Percentiles rank a stretch among this genome's conserved stretches.
phyloP scores from a whole-genome alignment of 2,113 vertebrate genomes.

The Corythoichthys haematopterus region DNA sequence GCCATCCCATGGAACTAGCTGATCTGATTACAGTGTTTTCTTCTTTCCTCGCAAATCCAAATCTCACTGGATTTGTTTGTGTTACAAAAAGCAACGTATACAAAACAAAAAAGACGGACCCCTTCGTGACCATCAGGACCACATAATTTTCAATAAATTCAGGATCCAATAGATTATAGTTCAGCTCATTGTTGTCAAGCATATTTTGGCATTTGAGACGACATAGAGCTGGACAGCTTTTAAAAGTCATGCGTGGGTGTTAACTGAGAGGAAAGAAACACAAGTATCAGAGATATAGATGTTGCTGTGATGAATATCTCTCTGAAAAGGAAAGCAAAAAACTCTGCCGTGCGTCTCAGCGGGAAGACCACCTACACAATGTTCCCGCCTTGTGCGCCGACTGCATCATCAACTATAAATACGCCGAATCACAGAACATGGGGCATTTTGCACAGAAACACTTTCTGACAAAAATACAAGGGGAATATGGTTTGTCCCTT shows the following conservation, averaged over 20 bases:
- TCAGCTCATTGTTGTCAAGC: background rate
- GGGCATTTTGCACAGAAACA: background rate
- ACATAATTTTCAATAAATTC: background rate
- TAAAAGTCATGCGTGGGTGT: background rate
- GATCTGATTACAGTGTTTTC: background rate
- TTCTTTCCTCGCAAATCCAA: background rate
- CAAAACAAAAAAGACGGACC: background rate
- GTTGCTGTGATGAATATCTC: background rate
- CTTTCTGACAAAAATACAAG: too few species aligned
- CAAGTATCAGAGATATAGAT: background rate
- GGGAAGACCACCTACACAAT: background rate
- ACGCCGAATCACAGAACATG: background rate
- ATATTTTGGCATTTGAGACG: background rate
- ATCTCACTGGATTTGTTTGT: background rate
- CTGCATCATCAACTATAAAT: constrained; percentile 1
- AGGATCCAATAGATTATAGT: background rate
- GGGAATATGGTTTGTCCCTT: background rate
- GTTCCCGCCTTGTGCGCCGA: background rate
- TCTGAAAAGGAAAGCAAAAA: background rate
- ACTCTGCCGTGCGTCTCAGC: background rate
- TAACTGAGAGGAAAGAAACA: background rate
- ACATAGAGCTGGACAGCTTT: background rate
- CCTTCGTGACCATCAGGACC: background rate
- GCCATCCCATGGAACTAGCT: background rate
- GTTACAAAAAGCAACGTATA: too few species aligned